Evolutionary conservation across 2,797 vertebrate species (phyloP), one percentile per base, ranked within the genome.

Genomic region (Lagothrix lagotricha): DNA sequence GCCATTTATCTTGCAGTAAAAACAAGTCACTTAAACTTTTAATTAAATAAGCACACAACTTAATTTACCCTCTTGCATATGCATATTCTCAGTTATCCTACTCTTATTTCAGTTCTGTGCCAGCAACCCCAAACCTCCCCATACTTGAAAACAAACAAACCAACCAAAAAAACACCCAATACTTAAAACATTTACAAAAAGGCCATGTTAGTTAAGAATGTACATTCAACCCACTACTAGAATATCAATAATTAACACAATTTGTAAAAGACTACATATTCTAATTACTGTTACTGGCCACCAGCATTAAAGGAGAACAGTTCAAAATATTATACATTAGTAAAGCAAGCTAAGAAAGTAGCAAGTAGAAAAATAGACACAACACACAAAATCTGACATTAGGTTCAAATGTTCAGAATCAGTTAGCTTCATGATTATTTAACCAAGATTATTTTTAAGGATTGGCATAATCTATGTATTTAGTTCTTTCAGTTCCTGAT

Each of bases 41-140:
- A 97, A 97, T 97, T 98, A 98, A 96, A 95, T 95, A 97, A 97
- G 89, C 81, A 93, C 67, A 96, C 92, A 97, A 93, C 95, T 96
- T 96, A 97, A 97, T 97, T 98, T 94, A 97, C 13, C 33, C 67
- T 95, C 70, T 89, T 96, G 77, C 54, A 94, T 93, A 92, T 94
- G 90, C 86, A 96, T 72, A 83, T 96, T 97, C 84, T 97, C 82
- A 90, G 79, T 82, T 96, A 89, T 11, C 24, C 70, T 64, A 96
- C 80, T 93, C 72, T 86, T 72, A 76, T 46, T 96, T 93, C 92
- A 86, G 28, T 90, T 97, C 61, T 90, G 54, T 97, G 92, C 90
- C 92, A 93, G 61, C 48, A 97, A 0, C 28, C 30, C 67, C 58
- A 17, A 81, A 12, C 44, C 57, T 73, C 79, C 61, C 81, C 22